phyloP scores from a whole-genome alignment of 2,113 vertebrate genomes.

The Sylvietta virens region DNA sequence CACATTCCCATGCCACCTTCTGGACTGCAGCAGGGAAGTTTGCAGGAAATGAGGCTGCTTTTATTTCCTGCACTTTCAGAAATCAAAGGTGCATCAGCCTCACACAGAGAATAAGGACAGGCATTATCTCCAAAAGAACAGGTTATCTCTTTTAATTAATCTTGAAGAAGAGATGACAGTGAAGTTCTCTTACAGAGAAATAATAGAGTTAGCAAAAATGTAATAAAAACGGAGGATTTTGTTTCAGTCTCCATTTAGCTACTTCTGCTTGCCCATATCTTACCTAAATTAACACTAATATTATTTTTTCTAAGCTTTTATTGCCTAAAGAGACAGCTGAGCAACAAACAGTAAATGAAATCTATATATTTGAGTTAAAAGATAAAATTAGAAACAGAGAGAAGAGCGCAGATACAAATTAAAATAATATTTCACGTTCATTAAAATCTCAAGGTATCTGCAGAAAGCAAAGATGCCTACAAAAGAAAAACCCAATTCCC shows the following conservation, averaged over 20 bases:
- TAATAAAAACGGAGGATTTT: not conserved
- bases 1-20: not conserved
- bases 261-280: not conserved
- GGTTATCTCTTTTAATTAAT: not conserved
- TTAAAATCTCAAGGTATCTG: not conserved
- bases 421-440: not conserved
- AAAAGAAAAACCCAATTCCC: not conserved
- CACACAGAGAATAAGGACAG: not conserved
- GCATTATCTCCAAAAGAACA: not conserved
- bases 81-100: not conserved
- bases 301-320: not conserved
- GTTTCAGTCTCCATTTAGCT: not conserved
- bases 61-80: not conserved
- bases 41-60: not conserved
- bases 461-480: not conserved
- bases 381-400: conserved; percentile 2
- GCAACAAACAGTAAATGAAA: conserved; percentile 6
- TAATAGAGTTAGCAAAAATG: not conserved
- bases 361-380: not conserved
- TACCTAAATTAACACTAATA: not conserved
- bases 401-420: not conserved
- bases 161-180: not conserved
- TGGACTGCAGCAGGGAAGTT: not conserved
- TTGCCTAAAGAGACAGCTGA: not conserved
- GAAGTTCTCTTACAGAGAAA: not conserved